A percentile compares a stretch with the other conserved stretches of the same genome.
These are phyloP conservation scores for Drosophila leonis DNA, from an alignment of 2,888 invertebrate genomes.

Conservation along the genomic window DNA sequence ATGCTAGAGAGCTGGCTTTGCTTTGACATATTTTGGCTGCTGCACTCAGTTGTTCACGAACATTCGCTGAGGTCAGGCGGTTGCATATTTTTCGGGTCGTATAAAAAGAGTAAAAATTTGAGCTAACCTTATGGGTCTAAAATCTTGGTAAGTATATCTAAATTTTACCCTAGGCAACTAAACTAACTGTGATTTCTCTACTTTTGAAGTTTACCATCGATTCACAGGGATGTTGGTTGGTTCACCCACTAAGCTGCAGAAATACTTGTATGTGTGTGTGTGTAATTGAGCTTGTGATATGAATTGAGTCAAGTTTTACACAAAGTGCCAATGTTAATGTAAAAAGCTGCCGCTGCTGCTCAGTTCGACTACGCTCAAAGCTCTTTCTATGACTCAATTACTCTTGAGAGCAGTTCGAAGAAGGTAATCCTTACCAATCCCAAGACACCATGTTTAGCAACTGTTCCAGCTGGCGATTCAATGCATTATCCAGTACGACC, in stretches of 20 bases:
- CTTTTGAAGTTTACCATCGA: background rate
- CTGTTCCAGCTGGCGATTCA: no score
- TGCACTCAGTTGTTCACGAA: background rate
- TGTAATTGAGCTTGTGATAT: background rate
- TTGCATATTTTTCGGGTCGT: background rate
- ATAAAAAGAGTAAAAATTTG: background rate
- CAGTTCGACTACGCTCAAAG: background rate
- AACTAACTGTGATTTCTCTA: background rate
- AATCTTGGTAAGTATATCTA: background rate
- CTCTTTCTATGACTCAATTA: no score
- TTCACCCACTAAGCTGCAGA: no score
- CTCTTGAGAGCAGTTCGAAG: no score
- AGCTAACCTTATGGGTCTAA: background rate
- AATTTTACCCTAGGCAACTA: background rate
- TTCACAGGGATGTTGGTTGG: background rate
- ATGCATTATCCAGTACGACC: no score
- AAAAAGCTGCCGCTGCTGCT: background rate
- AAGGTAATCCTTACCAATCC: no score
- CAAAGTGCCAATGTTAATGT: background rate
- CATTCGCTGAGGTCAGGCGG: background rate
- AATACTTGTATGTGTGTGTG: no score
- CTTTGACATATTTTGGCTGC: background rate
- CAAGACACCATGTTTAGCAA: no score
- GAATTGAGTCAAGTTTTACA: background rate
- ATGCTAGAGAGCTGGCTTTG: background rate